Percentiles rank a stretch among this genome's conserved stretches.
Conservation (phyloP, 2,113 vertebrate species). For the Pluvialis apricaria region DNA sequence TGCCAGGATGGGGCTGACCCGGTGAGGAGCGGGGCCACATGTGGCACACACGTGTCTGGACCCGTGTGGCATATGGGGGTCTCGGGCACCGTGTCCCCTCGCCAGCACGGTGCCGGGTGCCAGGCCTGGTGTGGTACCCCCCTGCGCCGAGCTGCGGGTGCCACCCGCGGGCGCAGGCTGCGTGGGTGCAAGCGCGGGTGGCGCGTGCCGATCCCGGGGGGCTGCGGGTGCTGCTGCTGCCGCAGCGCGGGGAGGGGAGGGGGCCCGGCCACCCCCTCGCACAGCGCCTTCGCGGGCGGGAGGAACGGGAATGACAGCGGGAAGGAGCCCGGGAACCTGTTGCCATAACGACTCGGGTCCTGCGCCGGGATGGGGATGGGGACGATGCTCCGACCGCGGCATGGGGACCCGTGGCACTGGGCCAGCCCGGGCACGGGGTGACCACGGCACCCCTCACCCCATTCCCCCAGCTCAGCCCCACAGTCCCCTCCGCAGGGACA, state of each 20-base stretch:
- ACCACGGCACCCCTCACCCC: neutral
- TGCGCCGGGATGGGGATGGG: neutral
- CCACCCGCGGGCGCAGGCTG: neutral
- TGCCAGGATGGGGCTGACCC: neutral
- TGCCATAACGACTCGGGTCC: slow-evolving; percentile 58
- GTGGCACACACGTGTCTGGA: neutral
- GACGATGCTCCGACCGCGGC: neutral
- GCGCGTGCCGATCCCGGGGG: slow-evolving; percentile 6
- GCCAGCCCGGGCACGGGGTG: fast-evolving
- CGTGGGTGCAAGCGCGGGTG: neutral
- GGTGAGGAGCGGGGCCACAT: neutral
- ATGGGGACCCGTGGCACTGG: fast-evolving
- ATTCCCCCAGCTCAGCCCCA: too few species aligned
- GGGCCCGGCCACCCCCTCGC: slow-evolving; percentile 40
- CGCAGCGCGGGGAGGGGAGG: slow-evolving; percentile 24
- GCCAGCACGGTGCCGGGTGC: neutral
- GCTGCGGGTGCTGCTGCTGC: slow-evolving; percentile 8
- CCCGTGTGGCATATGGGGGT: neutral
- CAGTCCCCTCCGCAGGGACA: neutral
- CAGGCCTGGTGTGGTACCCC: neutral
- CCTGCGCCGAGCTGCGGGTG: neutral
- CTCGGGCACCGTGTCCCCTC: neutral
- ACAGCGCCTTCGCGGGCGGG: neutral
- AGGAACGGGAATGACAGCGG: slow-evolving; percentile 19
- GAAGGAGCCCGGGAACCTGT: slow-evolving; percentile 40